phyloP scores from a whole-genome alignment of 2,888 invertebrate genomes.

The Tipula unca region DNA sequence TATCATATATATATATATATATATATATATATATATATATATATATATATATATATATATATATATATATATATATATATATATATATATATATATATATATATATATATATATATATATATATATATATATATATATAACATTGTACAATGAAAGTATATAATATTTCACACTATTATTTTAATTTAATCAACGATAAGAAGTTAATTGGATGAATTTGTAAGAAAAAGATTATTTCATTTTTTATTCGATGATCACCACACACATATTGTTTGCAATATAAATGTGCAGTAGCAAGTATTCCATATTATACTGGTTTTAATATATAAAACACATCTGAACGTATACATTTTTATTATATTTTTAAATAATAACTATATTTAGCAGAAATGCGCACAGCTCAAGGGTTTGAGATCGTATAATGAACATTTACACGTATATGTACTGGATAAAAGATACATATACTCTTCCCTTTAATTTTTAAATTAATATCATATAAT shows the following conservation, averaged over 20 bases:
- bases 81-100: neutral
- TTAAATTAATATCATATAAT: too few relatives aligned
- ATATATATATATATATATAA: neutral
- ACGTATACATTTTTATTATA: too few relatives aligned
- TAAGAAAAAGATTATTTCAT: neutral
- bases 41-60: neutral
- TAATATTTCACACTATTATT: conserved; percentile 8
- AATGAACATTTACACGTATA: too few relatives aligned
- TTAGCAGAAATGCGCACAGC: too few relatives aligned
- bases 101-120: neutral
- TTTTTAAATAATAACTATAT: too few relatives aligned
- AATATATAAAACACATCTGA: neutral
- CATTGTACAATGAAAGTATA: neutral
- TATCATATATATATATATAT: neutral
- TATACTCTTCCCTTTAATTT: too few relatives aligned
- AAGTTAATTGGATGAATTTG: neutral
- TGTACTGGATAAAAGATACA: too few relatives aligned
- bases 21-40: neutral
- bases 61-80: neutral
- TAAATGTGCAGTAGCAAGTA: neutral
- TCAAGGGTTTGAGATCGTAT: too few relatives aligned
- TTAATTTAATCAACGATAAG: neutral
- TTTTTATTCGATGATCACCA: neutral
- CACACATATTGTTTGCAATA: neutral
- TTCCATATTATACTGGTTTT: neutral